phyloP scores from a whole-genome alignment of 2,113 vertebrate species.

The Nematolebias whitei region DNA sequence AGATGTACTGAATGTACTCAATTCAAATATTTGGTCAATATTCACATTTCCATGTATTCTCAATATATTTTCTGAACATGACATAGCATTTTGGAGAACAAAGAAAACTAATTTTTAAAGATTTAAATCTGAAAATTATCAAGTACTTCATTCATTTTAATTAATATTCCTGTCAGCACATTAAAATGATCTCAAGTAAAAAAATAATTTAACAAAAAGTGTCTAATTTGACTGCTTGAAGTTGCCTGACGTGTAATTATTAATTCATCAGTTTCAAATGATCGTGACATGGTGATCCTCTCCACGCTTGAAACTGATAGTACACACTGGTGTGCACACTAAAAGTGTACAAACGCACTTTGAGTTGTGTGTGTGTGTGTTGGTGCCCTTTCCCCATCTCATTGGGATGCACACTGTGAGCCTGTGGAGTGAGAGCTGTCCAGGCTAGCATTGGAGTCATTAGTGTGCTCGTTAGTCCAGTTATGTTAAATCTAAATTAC shows the following conservation, averaged over 20 bases:
- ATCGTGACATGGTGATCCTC: conserved; percentile 49
- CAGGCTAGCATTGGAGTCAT: conserved; percentile 81
- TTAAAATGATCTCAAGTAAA: conserved; percentile 12
- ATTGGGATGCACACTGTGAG: conserved; percentile 77
- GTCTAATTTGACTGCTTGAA: conserved; percentile 65
- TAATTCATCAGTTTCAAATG: conserved; percentile 70
- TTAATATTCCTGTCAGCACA: conserved; percentile 62
- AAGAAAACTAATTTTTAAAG: conserved; percentile 55
- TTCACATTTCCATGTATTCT: conserved; percentile 2
- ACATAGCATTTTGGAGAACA: conserved; percentile 27
- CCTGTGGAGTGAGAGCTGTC: conserved; percentile 67
- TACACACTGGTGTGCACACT: conserved; percentile 6
- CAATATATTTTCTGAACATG: conserved; percentile 12
- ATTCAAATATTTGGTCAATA: conserved; percentile 8
- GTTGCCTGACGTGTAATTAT: conserved; percentile 60
- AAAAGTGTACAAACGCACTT: not conserved
- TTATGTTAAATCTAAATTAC: conserved; percentile 86
- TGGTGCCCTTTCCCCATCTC: conserved; percentile 71
- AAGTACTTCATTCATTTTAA: conserved; percentile 65
- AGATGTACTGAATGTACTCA: conserved; percentile 1
- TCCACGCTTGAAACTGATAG: conserved; percentile 22
- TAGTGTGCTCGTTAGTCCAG: conserved; percentile 82
- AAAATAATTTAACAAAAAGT: conserved; percentile 60
- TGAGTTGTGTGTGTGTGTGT: conserved; percentile 5
- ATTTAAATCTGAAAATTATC: conserved; percentile 61